Evolutionary conservation across 1,140 invertebrate genomes (phyloP).

Genomic region (Drosophila parabipectinata): DNA sequence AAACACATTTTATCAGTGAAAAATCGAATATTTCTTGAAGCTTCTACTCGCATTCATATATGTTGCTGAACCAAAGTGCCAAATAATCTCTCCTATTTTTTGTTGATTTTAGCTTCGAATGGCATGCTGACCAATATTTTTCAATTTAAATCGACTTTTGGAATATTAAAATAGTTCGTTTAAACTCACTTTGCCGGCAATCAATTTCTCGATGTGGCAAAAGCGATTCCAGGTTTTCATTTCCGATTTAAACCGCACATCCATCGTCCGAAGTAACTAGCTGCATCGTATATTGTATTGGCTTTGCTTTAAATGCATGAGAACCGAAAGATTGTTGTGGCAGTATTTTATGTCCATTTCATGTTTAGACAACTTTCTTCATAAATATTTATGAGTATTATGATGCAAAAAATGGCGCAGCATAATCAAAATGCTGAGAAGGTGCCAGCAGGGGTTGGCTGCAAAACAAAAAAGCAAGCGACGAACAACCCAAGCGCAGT

Average conservation of each 20-base stretch:
- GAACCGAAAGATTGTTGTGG: constrained; percentile 7
- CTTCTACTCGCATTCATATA: constrained; percentile 4
- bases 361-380: constrained; percentile 43
- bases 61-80: constrained; percentile 25
- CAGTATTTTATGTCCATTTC: constrained; percentile 23
- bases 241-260: constrained; percentile 8
- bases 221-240: constrained; percentile 43
- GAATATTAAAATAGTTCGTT: constrained; percentile 28
- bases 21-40: constrained; percentile 22
- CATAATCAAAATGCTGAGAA: constrained; percentile 49
- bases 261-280: constrained; percentile 4
- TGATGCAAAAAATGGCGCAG: constrained; percentile 57
- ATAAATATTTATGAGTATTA: constrained; percentile 75
- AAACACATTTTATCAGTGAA: constrained; percentile 43
- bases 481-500: constrained; percentile 35
- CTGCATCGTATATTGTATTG: constrained; percentile 35
- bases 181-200: constrained; percentile 38
- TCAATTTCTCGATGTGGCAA: constrained; percentile 14
- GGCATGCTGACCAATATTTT: constrained; percentile 10
- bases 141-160: constrained; percentile 26
- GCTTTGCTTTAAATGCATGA: constrained; percentile 29
- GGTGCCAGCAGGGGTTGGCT: neutral
- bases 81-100: constrained; percentile 27
- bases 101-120: constrained; percentile 29
- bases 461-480: neutral